Percentiles rank a stretch among this genome's conserved stretches.
Evolutionary conservation across 23 tunicate genomes (phyloP).

Genomic region (Phallusia fumigata): DNA sequence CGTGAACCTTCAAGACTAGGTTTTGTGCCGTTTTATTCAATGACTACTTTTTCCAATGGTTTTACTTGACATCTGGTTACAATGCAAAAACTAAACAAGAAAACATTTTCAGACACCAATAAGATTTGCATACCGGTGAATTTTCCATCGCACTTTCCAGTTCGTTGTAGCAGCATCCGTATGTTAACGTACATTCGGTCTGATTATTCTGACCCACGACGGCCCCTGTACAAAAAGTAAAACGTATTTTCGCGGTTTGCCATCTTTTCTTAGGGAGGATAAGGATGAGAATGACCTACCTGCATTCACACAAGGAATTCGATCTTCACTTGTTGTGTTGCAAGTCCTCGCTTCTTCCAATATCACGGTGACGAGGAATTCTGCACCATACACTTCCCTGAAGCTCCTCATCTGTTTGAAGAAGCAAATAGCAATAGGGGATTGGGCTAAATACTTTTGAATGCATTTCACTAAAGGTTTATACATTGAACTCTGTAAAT

Average conservation of each 20-base stretch:
- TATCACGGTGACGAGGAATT: background rate
- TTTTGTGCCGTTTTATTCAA: too few species aligned
- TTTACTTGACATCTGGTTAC: too few species aligned
- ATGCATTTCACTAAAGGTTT: too few species aligned
- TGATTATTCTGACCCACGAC: conserved; percentile 39
- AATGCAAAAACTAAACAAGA: background rate
- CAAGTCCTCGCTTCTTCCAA: background rate
- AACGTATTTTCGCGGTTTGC: background rate
- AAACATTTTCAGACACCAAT: background rate
- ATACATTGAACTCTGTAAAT: too few species aligned
- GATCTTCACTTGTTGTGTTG: background rate
- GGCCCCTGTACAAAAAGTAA: background rate
- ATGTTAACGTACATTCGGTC: conserved; percentile 9
- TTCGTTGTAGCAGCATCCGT: conserved; percentile 36
- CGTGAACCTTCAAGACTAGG: too few species aligned
- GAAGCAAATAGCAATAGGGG: background rate
- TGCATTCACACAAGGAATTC: background rate
- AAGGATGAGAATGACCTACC: background rate
- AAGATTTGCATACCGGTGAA: background rate
- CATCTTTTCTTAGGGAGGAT: background rate
- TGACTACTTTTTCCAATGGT: too few species aligned
- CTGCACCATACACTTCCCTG: background rate
- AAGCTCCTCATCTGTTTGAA: background rate
- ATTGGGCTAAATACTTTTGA: too few species aligned
- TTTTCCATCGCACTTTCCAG: conserved; percentile 4